Evolutionary conservation across 2,113 vertebrate genomes (phyloP), one percentile per base, ranked within the genome.

Genomic region (Calyptommatus sinebrachiatus): DNA sequence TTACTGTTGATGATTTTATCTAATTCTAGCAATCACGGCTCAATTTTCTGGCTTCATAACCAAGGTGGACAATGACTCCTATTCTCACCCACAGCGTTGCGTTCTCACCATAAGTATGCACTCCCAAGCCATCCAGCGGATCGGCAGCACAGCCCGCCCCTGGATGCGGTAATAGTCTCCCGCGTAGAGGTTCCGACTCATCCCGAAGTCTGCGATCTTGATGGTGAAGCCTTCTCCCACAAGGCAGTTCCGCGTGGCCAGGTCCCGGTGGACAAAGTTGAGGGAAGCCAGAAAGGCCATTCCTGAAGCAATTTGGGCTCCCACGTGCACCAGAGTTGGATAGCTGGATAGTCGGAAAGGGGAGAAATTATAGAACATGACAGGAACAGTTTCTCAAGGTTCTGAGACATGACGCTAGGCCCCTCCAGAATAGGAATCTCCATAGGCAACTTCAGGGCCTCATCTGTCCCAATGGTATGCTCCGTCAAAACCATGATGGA

Each of bases 121-220:
- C 89, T 99, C 97, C 97, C 97, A 99, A 77, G 97, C 97, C 97
- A 99, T 98, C 97, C 97, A 99, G 73, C 97, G 96, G 66, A 99
- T 99, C 0, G 97, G 97, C 84, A 99, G 96, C 92, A 98, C 97
- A 0, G 97, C 97, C 8, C 97, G 89, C 77, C 97, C 97, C 88
- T 97, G 97, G 86, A 99, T 97, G 8, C 97, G 95, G 89, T 98
- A 99, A 85, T 98, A 99, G 75, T 98, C 96, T 21, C 96, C 97
- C 0, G 97, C 94, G 0, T 99, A 99, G 77, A 98, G 91, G 83
- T 97, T 97, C 73, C 97, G 95, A 91, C 97, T 99, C 97, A 99
- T 98, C 71, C 97, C 97, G 0, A 99, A 99, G 88, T 99, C 97
- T 0, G 97, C 97, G 0, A 99, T 98, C 91, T 98, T 99, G 88